Evolutionary conservation across 1,140 invertebrate species (phyloP), one percentile per base, ranked within the genome.

Genomic region (Scaptomyza graminum): DNA sequence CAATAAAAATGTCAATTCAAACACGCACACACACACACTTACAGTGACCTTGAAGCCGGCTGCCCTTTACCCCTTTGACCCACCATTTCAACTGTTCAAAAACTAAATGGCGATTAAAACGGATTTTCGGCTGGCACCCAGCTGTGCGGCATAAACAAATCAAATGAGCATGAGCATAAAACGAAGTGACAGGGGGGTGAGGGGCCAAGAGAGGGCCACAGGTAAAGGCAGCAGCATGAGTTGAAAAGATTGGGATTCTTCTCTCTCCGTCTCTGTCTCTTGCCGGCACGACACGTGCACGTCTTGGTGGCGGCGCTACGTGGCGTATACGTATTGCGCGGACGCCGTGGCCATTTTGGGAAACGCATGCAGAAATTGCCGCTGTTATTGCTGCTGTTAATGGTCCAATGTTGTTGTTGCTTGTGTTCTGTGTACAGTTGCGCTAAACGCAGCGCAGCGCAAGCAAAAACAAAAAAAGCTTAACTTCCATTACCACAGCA

Each of bases 311-410:
- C 74, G 74, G 70, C 34, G 41, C 67, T 60, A 85, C 82, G 74
- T 81, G 82, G 82, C 81, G 81, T 85, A 84, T 84, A 85, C 81
- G 69, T 85, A 85, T 87, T 85, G 81, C 82, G 81, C 81, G 80
- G 81, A 84, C 81, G 77, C 81, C 77, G 81, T 87, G 61, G 77
- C 82, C 81, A 84, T 84, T 81, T 84, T 87, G 77, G 43, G 59
- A 79, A 83, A 83, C 79, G 76, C 79, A 84, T 79, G 62, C 78
- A 65, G 57, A 61, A 57, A 44, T 37, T 51, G 50, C 22, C 46
- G 43, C 28, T 65, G 37, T 22, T 37, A 46, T 25, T 66, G 28
- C n/a, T 56, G 44, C 62, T 59, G 34, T 41, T 68, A 25, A 41
- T n/a, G 12, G 12, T 5, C 37, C 5, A 41, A n/a, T 56, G 44